phyloP scores from a whole-genome alignment of 2,113 vertebrate genomes.

The Mus spicilegus region DNA sequence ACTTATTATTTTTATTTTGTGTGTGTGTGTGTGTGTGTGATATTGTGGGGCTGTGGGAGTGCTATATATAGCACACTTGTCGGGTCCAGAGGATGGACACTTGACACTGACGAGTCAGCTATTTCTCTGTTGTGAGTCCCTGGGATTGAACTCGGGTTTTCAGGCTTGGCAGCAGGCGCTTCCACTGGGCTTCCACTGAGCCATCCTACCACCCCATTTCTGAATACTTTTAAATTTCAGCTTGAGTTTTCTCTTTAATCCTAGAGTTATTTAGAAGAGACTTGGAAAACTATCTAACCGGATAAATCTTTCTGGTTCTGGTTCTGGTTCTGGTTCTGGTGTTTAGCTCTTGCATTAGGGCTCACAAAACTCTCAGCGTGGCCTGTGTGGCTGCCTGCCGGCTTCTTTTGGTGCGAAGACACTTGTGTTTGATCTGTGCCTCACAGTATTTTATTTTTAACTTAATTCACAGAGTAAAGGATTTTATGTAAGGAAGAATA shows the following conservation, averaged over 20 bases:
- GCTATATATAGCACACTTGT: rapidly evolving
- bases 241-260: slow-evolving; percentile 35
- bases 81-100: no score
- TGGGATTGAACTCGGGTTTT: not conserved
- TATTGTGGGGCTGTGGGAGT: not conserved
- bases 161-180: not conserved
- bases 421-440: not conserved
- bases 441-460: not conserved
- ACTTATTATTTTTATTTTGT: not conserved
- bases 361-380: not conserved
- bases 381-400: no score
- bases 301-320: not conserved
- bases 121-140: not conserved
- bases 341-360: slow-evolving; percentile 11
- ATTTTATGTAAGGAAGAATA: slow-evolving; percentile 36
- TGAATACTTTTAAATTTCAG: slow-evolving; percentile 31
- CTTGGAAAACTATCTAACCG: not conserved
- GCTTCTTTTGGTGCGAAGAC: not conserved
- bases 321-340: not conserved
- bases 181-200: not conserved
- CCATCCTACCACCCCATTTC: not conserved
- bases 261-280: not conserved
- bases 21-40: not conserved
- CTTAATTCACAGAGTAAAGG: slow-evolving; percentile 23
- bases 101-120: not conserved